Evolutionary conservation across 2,113 vertebrate genomes (phyloP), one percentile per base, ranked within the genome.

Genomic region (Apus apus): DNA sequence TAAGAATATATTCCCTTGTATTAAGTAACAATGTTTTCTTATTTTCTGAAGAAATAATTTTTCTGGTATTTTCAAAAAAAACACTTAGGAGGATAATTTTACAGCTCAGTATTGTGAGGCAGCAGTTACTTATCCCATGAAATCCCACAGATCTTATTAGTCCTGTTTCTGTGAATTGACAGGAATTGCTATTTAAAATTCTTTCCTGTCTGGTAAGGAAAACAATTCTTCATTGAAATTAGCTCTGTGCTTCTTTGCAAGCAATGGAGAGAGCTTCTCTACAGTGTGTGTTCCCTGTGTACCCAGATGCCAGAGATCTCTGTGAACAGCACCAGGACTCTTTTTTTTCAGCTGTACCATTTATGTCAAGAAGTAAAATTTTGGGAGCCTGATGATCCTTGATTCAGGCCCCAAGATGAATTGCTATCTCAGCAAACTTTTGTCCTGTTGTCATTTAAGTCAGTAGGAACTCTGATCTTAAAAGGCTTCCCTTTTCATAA

Each of bases 151-250:
- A 83, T 82, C 36, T 89, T 85, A 70, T n/a, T 85, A 90, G 46
- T 58, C n/a, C 60, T 45, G 23, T 94, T 95, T 92, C 67, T 94
- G 26, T 94, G 93, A 83, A 88, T 93, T 90, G 82, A 78, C 87
- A 93, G 93, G 93, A 96, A 94, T 94, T 96, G 62, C 92, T 94
- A 96, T 94, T 97, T 96, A 93, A 96, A 80, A 95, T 94, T 95
- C 81, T 93, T 95, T 96, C 93, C 93, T 96, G 95, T 93, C 72
- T 71, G 46, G 46, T 90, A 68, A 84, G 65, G 93, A 92, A 76
- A 87, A 95, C 91, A 95, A 87, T 94, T 93, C 93, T 86, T 85
- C 76, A 90, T 76, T 90, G 95, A 96, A 95, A 91, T 85, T 73
- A 60, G 74, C 65, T 71, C 56, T 77, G 34, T 83, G 29, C 46